A percentile compares a stretch with the other conserved stretches of the same genome.
Evolutionary conservation across 2,113 vertebrate genomes (phyloP).

Genomic region (Orthochromis indermauri): DNA sequence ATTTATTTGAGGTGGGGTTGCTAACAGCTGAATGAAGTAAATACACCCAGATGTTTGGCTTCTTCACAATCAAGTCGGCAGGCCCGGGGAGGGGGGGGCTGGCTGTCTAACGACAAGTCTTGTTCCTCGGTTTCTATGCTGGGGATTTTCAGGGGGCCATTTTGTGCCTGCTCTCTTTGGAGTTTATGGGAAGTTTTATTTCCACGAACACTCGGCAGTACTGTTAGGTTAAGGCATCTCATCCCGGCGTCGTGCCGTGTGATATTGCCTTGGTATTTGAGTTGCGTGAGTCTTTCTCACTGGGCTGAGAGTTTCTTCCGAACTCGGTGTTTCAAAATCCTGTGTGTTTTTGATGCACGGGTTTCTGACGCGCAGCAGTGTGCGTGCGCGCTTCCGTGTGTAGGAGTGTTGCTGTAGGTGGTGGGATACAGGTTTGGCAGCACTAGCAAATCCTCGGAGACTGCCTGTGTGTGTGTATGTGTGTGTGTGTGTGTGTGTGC

Average conservation of each 20-base stretch:
- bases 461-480: not conserved
- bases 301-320: not conserved
- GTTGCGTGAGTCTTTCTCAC: not conserved
- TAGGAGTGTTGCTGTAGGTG: constrained; percentile 49
- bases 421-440: constrained; percentile 47
- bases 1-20: constrained; percentile 51
- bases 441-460: constrained; percentile 48
- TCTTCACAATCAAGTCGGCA: constrained; percentile 6
- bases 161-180: constrained; percentile 42
- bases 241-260: not conserved
- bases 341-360: constrained; percentile 41
- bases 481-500: not conserved
- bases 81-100: not conserved
- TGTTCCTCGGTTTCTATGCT: constrained; percentile 23
- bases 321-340: constrained; percentile 17
- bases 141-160: constrained; percentile 47
- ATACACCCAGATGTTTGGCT: constrained; percentile 61
- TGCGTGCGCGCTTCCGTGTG: not conserved
- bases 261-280: not conserved
- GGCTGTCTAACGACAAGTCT: constrained; percentile 45
- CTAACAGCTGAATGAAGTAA: constrained; percentile 63
- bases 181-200: constrained; percentile 45
- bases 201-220: not conserved
- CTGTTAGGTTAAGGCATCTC: constrained; percentile 16
- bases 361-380: constrained; percentile 32